Evolutionary conservation across 2,888 invertebrate genomes (phyloP), one percentile per base, ranked within the genome.

Genomic region (Ennomos erosarius): DNA sequence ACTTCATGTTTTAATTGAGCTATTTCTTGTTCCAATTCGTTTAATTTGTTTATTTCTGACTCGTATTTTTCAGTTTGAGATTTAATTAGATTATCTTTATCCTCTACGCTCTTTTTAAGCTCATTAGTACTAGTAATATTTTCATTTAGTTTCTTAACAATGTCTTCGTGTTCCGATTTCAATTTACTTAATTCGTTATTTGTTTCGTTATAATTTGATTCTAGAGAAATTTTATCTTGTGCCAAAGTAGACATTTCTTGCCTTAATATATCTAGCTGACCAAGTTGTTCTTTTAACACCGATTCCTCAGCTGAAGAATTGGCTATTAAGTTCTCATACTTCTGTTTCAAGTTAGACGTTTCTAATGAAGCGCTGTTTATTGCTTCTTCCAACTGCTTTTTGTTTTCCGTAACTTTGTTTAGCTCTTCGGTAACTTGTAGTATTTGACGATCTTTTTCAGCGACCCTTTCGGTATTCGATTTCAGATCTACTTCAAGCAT

Each of bases 391-490:
- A 93, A 65, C 43, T 84, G 83, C 55, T 89, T 85, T 75, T 93
- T 94, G 45, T 69, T 81, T 59, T 92, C 90, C 53, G 82, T 78
- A 10, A 75, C 74, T 81, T 87, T 88, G 65, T 77, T 81, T 2
- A 88, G 75, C 71, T 90, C 88, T 48, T 88, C 87, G 60, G 78
- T 88, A 9, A 87, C 71, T 70, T 85, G 79, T 34, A 75, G 66
- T 35, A 93, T 76, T 82, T 93, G 92, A 1, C 88, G 85, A 68
- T 93, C 91, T 74, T 93, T 92, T 78, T 93, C 92, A 51, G 63
- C 68, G 5, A 93, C 76, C 33, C 88, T 82, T 76, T 89, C 89
- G 67, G 82, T 67, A 70, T 91, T 93, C 0, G 90, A 89, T 75
- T 87, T 90, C 10, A 92, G 74, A 70, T 93, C 93, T 35, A 85